Evolutionary conservation across 2,797 vertebrate genomes (phyloP).

Genomic region (Malacoraja senta): DNA sequence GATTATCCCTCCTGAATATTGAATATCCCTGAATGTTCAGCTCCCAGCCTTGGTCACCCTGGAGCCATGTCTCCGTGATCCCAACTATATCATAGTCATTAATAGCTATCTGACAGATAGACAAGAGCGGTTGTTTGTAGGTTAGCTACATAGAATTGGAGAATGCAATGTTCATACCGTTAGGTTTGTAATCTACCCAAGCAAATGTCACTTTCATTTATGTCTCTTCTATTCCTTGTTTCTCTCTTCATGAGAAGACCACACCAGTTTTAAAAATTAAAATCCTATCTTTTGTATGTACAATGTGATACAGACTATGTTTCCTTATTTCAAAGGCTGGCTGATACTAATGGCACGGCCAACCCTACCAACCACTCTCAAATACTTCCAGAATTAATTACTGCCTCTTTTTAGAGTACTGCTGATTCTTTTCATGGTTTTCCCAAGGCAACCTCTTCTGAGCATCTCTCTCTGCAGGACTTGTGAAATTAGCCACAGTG

Average conservation of each 20-base stretch:
- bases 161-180: no score
- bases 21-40: no score
- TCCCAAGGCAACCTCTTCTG: background rate
- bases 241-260: background rate
- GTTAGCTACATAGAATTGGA: no score
- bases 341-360: background rate
- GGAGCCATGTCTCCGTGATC: no score
- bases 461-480: background rate
- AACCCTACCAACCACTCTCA: background rate
- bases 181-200: no score
- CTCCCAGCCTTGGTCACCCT: no score
- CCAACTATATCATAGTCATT: no score
- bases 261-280: background rate
- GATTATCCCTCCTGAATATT: no score
- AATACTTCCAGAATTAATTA: background rate
- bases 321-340: background rate
- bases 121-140: no score
- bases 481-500: background rate
- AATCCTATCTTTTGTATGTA: background rate
- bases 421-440: background rate
- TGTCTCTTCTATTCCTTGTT: background rate
- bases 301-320: background rate
- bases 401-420: background rate
- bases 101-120: no score
- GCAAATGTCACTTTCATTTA: background rate